Evolutionary conservation across 2,113 vertebrate species (phyloP).

Genomic region (Herpetotheres cachinnans): DNA sequence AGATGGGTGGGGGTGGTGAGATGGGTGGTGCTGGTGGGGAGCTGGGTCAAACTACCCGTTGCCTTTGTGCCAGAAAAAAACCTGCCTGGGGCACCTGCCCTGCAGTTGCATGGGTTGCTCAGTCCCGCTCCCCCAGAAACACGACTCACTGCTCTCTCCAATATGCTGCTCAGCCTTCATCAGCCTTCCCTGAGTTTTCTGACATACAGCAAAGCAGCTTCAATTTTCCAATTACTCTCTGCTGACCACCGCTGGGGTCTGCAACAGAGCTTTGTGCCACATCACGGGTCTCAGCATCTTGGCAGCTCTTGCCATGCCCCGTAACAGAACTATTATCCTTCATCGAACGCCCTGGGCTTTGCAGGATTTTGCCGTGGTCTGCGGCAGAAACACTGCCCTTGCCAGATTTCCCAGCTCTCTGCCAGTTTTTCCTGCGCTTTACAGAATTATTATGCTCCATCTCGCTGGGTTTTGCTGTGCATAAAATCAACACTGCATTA

Average conservation of each 20-base stretch:
- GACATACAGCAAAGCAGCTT: fast-evolving
- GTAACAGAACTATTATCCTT: fast-evolving
- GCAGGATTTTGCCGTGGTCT: not conserved
- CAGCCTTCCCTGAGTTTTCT: not conserved
- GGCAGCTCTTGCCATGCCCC: fast-evolving
- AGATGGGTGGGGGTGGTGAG: not conserved
- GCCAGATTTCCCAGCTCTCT: not conserved
- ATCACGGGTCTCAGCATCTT: not conserved
- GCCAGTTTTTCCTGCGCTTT: not conserved
- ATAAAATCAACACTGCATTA: fast-evolving
- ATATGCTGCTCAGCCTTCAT: not conserved
- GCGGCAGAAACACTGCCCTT: fast-evolving
- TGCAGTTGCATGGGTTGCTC: fast-evolving
- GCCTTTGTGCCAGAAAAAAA: not conserved
- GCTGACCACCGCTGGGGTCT: not conserved
- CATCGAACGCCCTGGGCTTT: fast-evolving
- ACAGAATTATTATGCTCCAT: fast-evolving
- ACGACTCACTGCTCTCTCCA: fast-evolving
- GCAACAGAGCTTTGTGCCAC: fast-evolving
- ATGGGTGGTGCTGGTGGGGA: not conserved
- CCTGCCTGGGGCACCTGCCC: not conserved
- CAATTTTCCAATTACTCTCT: not conserved
- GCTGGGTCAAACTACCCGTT: not conserved
- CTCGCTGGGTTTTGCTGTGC: not conserved
- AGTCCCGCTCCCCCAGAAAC: not conserved